Percentiles rank a stretch among this genome's conserved stretches.
phyloP scores from a whole-genome alignment of 2,797 vertebrate genomes.

The Myotis daubentonii region DNA sequence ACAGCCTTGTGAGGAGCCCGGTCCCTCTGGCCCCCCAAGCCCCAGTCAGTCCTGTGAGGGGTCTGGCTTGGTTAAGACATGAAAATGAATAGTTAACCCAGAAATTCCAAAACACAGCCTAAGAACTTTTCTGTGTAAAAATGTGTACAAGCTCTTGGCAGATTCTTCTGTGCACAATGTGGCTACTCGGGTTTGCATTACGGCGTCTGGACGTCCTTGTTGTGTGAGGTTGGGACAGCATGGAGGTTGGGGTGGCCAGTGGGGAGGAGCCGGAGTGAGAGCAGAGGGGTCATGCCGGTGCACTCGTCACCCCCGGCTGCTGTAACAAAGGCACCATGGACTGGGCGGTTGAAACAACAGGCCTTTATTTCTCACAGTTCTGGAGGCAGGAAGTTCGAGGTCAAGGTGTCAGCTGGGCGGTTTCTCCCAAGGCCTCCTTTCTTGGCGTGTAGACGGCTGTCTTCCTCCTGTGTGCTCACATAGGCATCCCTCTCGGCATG shows the following conservation, averaged over 20 bases:
- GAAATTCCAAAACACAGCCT: neutral
- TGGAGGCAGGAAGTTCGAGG: neutral
- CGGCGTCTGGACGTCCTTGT: neutral
- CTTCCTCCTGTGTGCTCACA: neutral
- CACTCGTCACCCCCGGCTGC: neutral
- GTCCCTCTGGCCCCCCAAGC: too few relatives aligned
- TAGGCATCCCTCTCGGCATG: neutral
- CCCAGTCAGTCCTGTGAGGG: neutral
- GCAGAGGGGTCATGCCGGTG: neutral
- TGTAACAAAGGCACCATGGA: neutral
- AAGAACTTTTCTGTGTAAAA: neutral
- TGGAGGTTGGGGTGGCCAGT: neutral
- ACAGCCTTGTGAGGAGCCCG: neutral
- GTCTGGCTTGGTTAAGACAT: neutral
- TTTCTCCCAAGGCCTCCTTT: neutral
- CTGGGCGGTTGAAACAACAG: neutral
- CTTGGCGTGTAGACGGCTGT: neutral
- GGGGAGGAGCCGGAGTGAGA: neutral
- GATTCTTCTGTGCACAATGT: neutral
- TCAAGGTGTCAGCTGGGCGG: neutral
- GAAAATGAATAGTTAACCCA: neutral
- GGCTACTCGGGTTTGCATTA: rapidly evolving
- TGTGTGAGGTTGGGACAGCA: neutral
- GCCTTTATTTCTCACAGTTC: neutral
- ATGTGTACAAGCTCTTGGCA: neutral